A percentile compares a stretch with the other conserved stretches of the same genome.
These are phyloP conservation scores for Gadopsis marmoratus DNA, from an alignment of 2,797 vertebrate genomes.

Conservation along the genomic window DNA sequence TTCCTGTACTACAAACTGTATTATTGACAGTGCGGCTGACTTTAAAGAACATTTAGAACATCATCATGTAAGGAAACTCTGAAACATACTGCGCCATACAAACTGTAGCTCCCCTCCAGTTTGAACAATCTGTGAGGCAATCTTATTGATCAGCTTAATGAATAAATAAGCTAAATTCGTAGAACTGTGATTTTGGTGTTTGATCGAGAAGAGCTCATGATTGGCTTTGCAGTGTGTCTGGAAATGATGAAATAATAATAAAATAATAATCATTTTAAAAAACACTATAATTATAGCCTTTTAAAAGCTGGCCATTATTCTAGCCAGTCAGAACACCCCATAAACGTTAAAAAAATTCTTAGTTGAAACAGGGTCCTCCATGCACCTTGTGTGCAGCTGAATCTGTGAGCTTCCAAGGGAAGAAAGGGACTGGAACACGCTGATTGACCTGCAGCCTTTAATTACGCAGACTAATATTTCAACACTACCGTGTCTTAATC, in stretches of 20 bases:
- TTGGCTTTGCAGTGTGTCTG: neutral
- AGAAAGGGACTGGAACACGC: neutral
- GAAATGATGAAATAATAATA: neutral
- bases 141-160: neutral
- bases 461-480: neutral
- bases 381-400: neutral
- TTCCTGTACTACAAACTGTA: neutral
- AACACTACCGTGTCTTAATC: neutral
- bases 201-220: neutral
- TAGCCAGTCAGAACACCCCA: neutral
- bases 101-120: too few relatives aligned
- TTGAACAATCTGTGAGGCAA: neutral
- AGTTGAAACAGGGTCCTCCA: neutral
- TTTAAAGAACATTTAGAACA: neutral
- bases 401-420: neutral
- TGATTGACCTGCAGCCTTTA: neutral
- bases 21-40: neutral
- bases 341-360: neutral
- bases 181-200: neutral
- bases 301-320: neutral
- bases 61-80: neutral
- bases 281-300: neutral
- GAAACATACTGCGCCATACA: neutral
- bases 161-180: neutral
- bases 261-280: too few relatives aligned